Evolutionary conservation across 1,140 invertebrate species (phyloP), one percentile per base, ranked within the genome.

Genomic region (Anadara kagoshimensis): DNA sequence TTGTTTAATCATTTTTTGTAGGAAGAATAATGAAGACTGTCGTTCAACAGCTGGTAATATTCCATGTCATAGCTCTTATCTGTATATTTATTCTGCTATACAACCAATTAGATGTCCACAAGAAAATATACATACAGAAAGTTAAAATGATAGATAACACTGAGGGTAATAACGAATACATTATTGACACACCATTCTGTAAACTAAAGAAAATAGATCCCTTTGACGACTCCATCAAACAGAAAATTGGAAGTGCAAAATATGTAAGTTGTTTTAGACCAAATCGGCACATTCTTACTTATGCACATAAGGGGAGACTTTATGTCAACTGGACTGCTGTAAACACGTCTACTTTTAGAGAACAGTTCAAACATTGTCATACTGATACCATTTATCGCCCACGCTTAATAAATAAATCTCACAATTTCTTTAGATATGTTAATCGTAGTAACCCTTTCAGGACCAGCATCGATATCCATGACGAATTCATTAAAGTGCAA

Each of bases 401-500:
- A 5, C 26, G 22, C n/a, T n/a, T 64, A 65, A 66, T 73, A 16
- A 20, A 53, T 58, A 47, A 83, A 83, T 76, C 87, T 10, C 82
- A 80, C 47, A 76, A 83, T 57, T 76, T 74, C 47, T 67, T 75
- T 41, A 56, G 65, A 29, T 76, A 73, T 61, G 45, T 79, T 12
- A 54, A 73, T 14, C 62, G 69, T 29, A 74, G 61, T 56, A 54
- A 44, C 12, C 65, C 56, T 16, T 80, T 82, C 57, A 70, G 66
- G 29, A 70, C 63, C 5, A 62, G 67, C 7, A 51, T 73, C 11
- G 49, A 54, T 29, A 71, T 83, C 22, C n/a, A 64, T 12, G 49
- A 85, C 44, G 86, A 88, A 62, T 88, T 87, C 66, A 71, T 88
- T 5, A 68, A 83, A 53, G 79, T 87, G 0, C 70, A 73, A 41